These are phyloP conservation scores for Pollenia labialis DNA, from an alignment of 2,888 invertebrate genomes.

Conservation along the genomic window DNA sequence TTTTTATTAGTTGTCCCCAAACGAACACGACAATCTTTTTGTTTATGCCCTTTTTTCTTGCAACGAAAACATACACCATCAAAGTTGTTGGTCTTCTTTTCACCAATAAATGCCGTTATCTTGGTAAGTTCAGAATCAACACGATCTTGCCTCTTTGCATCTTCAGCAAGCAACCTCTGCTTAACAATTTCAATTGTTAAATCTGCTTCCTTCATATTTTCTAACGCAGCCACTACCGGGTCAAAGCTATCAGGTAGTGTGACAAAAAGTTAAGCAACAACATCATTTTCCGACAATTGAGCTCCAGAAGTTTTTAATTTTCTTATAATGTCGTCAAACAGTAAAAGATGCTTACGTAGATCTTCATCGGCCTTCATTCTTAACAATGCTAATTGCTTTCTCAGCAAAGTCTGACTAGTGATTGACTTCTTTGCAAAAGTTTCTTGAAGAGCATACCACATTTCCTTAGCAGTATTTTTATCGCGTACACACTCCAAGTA, in stretches of 20 bases:
- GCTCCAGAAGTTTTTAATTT: slow-evolving; percentile 15
- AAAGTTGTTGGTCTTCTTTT: too few species aligned
- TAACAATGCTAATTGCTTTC: too few species aligned
- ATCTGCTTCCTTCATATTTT: neutral
- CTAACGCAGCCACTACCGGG: slow-evolving; percentile 12
- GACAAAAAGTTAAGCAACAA: slow-evolving; percentile 28
- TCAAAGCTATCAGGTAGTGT: slow-evolving; percentile 24
- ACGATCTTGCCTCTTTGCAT: neutral
- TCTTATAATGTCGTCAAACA: slow-evolving; percentile 24
- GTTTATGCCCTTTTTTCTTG: too few species aligned
- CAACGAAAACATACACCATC: too few species aligned
- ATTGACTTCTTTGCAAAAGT: too few species aligned
- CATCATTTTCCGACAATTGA: neutral
- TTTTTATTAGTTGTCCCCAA: neutral
- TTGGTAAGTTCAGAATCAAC: too few species aligned
- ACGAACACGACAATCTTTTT: too few species aligned
- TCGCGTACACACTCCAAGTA: too few species aligned
- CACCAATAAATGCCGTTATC: too few species aligned
- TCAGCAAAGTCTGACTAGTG: too few species aligned
- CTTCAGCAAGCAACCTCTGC: neutral
- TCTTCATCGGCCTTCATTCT: neutral
- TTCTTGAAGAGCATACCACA: too few species aligned
- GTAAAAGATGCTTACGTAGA: slow-evolving; percentile 37
- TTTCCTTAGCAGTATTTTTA: neutral
- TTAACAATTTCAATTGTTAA: neutral